Base-by-base conservation (phyloP, 2,797 vertebrate genomes). In the Micropoecilia bifurca region DNA sequence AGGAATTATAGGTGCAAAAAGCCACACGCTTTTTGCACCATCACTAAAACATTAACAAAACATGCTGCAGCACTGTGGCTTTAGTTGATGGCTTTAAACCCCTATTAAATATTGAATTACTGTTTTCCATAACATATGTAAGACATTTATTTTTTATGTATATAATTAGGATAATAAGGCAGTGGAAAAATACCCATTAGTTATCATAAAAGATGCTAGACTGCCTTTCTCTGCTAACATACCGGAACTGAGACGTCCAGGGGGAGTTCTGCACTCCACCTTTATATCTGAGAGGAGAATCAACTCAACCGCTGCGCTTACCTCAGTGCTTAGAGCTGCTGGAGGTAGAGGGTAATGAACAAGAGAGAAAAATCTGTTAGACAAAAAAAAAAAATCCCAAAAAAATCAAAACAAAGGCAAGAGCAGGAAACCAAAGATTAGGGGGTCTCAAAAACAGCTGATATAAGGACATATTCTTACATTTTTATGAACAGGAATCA, bases 121-220 rank as follows among this genome's bases (percentile, higher is more conserved):
- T 25, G 9, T 43, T 41, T 69, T 69, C 43, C 2, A 43, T 69
- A 41, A 69, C 1, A 0, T 45, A 66, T 7, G 9, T 71, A 71
- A 20, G 6, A 16, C 28, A 71, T 6, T 0, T 5, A 28, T 28
- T 71, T 71, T 45, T n/a, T 28, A 71, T 8, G 25, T 46, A 71
- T 13, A 28, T 45, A 45, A 71, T 71, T 46, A 16, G 41, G n/a
- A 71, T 16, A 45, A 45, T 71, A 71, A 71, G 16, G 85, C 81
- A 88, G n/a, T 74, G 73, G 33, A 90, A 91, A 89, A 85, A 93
- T 91, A 89, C 41, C 78, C 80, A 89, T 92, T 87, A 85, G 83
- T 76, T 87, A 74, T 78, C 79, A 80, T 77, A 79, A 85, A 87
- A 66, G 80, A 79, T 74, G 80, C 74, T 79, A 68, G 71, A 73